phyloP scores from a whole-genome alignment of 2,797 vertebrate genomes.

The Bradypus variegatus region DNA sequence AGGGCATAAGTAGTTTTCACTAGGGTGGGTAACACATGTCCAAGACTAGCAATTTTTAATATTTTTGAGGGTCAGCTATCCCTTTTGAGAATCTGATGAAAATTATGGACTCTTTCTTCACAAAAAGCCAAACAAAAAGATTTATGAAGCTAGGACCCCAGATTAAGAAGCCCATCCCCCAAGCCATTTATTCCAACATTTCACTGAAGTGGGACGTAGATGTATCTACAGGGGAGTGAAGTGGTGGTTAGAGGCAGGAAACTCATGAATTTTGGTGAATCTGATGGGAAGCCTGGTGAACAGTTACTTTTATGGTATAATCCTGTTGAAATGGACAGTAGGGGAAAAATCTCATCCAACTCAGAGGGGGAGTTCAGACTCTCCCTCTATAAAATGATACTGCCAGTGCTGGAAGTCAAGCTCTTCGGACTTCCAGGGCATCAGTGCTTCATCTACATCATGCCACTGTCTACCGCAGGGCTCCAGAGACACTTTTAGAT shows the following conservation, averaged over 20 bases:
- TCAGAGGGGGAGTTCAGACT: neutral
- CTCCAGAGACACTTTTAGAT: neutral
- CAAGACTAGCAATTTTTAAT: neutral
- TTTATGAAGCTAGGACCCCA: neutral
- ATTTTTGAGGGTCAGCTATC: neutral
- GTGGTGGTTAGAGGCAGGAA: neutral
- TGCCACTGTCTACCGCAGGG: accelerated
- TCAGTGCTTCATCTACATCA: neutral
- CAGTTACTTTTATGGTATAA: neutral
- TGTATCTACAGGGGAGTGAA: neutral
- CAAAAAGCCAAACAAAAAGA: neutral
- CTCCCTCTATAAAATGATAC: neutral
- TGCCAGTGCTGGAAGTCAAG: neutral
- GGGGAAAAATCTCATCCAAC: neutral
- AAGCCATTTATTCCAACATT: neutral
- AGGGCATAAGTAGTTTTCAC: neutral
- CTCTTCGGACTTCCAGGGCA: neutral
- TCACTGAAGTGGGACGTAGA: neutral
- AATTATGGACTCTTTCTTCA: neutral
- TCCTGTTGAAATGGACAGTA: neutral
- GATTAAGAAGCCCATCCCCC: neutral
- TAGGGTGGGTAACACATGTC: neutral
- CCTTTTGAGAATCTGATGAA: slow-evolving; percentile 5
- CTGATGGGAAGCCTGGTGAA: neutral
- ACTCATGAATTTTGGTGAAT: neutral